These are phyloP conservation scores for Dasypogon diadema DNA, from an alignment of 2,888 invertebrate species.

Conservation along the genomic window DNA sequence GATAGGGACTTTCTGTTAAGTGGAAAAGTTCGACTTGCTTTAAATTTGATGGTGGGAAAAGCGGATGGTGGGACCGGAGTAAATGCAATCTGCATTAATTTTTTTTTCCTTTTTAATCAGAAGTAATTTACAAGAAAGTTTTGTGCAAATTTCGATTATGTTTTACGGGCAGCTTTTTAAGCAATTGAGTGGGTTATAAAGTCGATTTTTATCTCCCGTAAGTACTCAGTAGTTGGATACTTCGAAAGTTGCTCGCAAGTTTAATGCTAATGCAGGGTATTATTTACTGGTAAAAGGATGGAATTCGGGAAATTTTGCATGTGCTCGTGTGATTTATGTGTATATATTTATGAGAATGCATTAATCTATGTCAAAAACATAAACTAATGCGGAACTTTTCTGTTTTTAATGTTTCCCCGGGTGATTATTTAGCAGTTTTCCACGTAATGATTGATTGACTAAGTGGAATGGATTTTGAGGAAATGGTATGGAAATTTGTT, in stretches of 20 bases:
- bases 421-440: too few species aligned
- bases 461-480: too few species aligned
- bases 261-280: slow-evolving; percentile 3
- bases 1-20: slow-evolving; percentile 33
- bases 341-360: neutral
- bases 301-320: neutral
- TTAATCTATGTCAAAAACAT: neutral
- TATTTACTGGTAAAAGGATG: neutral
- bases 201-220: slow-evolving; percentile 27
- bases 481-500: too few species aligned
- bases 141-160: slow-evolving; percentile 39
- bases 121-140: slow-evolving; percentile 36
- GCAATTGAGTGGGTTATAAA: slow-evolving; percentile 26
- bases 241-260: neutral
- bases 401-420: too few species aligned
- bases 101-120: slow-evolving; percentile 23
- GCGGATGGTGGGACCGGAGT: neutral
- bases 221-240: neutral
- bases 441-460: too few species aligned
- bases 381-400: neutral
- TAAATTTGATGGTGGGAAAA: neutral
- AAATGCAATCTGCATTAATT: slow-evolving; percentile 30
- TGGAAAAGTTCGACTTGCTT: slow-evolving; percentile 41
- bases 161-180: slow-evolving; percentile 28
- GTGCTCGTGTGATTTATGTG: neutral